Conservation (phyloP, 2,797 vertebrate genomes). For the Lycodopsis pacificus region DNA sequence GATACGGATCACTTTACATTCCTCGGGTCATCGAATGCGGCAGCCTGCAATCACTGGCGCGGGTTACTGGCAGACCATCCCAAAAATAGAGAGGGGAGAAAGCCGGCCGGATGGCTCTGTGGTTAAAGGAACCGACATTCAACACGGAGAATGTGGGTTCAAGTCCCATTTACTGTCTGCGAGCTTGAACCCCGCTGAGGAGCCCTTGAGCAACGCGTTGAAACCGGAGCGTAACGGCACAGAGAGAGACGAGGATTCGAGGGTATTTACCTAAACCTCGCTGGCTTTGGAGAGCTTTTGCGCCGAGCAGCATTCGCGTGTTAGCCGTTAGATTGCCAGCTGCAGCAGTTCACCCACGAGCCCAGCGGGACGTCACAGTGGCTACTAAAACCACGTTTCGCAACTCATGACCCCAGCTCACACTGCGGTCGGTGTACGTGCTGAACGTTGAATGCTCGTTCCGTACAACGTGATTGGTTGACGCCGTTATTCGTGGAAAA, state of each 20-base stretch:
- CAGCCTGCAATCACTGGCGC: conserved; percentile 54
- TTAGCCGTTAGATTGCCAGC: too few species aligned
- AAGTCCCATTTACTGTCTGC: conserved; percentile 17
- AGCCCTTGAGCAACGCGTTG: conserved; percentile 17
- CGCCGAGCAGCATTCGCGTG: not conserved
- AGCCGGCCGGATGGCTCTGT: conserved; percentile 40
- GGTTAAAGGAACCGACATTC: conserved; percentile 46
- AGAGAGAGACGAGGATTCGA: too few species aligned
- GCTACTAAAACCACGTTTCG: too few species aligned
- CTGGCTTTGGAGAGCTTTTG: not conserved
- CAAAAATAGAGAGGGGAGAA: conserved; percentile 34
- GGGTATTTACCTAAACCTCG: too few species aligned
- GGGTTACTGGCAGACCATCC: conserved; percentile 40
- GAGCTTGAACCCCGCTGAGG: conserved; percentile 19
- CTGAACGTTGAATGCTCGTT: too few species aligned
- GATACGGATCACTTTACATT: conserved; percentile 60
- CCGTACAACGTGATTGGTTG: too few species aligned
- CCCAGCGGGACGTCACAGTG: too few species aligned
- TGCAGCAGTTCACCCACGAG: too few species aligned
- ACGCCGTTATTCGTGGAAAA: too few species aligned
- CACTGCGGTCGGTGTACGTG: too few species aligned
- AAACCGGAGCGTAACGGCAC: not conserved
- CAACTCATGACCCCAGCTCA: too few species aligned
- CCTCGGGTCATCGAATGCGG: conserved; percentile 51
- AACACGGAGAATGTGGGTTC: conserved; percentile 17